Conservation (phyloP, 2,888 invertebrate genomes). For the Caenorhabditis sulstoni region DNA sequence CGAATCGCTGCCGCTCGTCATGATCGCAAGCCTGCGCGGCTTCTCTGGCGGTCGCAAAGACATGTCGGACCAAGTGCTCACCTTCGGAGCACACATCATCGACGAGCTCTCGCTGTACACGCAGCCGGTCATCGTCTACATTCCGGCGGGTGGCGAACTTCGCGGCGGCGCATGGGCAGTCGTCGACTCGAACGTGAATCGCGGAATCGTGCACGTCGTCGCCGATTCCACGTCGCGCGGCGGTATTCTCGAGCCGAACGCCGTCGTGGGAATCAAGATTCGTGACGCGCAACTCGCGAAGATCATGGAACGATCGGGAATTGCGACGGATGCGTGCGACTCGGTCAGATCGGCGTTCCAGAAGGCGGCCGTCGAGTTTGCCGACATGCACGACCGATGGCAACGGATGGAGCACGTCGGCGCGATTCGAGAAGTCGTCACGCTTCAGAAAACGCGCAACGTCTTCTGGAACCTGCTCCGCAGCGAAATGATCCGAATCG, state of each 20-base stretch:
- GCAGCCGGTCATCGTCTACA: constrained; percentile 92
- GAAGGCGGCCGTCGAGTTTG: constrained; percentile 90
- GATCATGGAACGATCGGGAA: constrained; percentile 50
- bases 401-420: constrained; percentile 96
- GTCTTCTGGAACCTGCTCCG: constrained; percentile 32
- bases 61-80: constrained; percentile 97
- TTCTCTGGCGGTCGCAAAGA: constrained; percentile 99
- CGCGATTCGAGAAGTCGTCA: constrained; percentile 84
- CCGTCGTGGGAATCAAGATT: constrained; percentile 97
- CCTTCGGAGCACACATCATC: constrained; percentile 99
- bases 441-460: constrained; percentile 21
- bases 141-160: constrained; percentile 96
- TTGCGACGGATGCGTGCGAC: constrained; percentile 2
- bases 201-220: constrained; percentile 96
- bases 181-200: constrained; percentile 96
- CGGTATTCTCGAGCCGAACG: constrained; percentile 96
- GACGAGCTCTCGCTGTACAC: constrained; percentile 92
- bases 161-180: constrained; percentile 99
- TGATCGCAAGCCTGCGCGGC: constrained; percentile 99
- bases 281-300: constrained; percentile 88
- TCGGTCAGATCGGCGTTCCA: constrained; percentile 37
- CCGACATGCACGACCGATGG: constrained; percentile 97
- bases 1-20: constrained; percentile 95
- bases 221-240: constrained; percentile 92
- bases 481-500: constrained; percentile 41